Base-by-base conservation (phyloP, 2,797 vertebrate species). In the Iguana delicatissima region DNA sequence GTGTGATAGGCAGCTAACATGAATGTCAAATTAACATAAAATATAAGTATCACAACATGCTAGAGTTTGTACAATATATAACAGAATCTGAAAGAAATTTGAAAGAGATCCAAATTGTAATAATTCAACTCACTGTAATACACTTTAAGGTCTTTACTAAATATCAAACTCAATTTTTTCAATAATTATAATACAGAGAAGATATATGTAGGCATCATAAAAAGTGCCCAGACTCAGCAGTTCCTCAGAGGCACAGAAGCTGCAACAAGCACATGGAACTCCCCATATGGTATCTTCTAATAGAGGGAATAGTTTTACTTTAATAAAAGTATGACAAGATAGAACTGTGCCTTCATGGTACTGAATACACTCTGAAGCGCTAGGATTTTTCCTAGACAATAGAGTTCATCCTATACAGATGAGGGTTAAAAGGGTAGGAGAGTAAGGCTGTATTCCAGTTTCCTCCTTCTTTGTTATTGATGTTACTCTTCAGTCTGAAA, bases 11-110 rank as follows among this genome's bases (percentile, higher is more conserved):
- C 87, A 96, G 86, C 86, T 95, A 96, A 90, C 86, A 95, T 94
- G 94, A 96, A 95, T 94, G 88, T 96, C 95, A 96, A 96, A 95
- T 96, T 96, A 96, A 89, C 93, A 96, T 95, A 92, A 96, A 95
- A 92, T 95, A 92, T 85, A 96, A 96, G 87, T 89, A 93, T 82
- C 86, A 67, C 59, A 94, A 88, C 90, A 93, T 84, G 67, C 69
- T 93, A 46, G 79, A 95, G 93, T 97, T 93, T 95, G 64, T 95
- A 93, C 91, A 95, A 86, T 91, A 91, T 91, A 92, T 80, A 85
- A 90, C 89, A 86, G 35, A 96, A 93, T 92, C 82, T 92, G 95
- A 96, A 96, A 64, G 67, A 20, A 62, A 87, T 89, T 94, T 79
- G 90, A 95, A 96, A 95, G 76, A 90, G 82, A 92, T 94, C 42